Conservation (phyloP, 2,888 invertebrate species). For the Macrophya annulata region DNA sequence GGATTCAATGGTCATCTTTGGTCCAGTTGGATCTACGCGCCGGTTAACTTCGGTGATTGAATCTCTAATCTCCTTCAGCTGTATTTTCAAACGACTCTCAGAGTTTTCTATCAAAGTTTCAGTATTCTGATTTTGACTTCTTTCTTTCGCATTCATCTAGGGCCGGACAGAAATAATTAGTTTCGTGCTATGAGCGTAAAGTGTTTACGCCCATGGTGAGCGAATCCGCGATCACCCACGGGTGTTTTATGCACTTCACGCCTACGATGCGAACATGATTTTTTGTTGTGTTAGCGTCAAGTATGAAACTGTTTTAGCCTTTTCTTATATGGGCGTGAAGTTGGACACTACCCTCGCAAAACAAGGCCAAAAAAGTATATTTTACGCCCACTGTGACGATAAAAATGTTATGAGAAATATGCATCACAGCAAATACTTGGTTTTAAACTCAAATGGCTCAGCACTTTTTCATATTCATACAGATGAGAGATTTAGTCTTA, state of each 20-base stretch:
- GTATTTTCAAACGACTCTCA: slow-evolving; percentile 79
- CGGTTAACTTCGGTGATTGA: slow-evolving; percentile 78
- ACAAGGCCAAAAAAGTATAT: too few relatives aligned
- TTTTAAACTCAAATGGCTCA: neutral
- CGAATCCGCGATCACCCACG: too few relatives aligned
- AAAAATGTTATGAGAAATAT: neutral
- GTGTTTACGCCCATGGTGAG: too few relatives aligned
- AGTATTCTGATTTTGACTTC: slow-evolving; percentile 84
- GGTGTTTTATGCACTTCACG: too few relatives aligned
- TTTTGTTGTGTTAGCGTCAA: too few relatives aligned
- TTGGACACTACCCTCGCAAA: too few relatives aligned
- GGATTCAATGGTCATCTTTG: neutral
- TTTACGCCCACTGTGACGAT: too few relatives aligned
- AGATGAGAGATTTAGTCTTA: slow-evolving; percentile 61
- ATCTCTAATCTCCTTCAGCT: slow-evolving; percentile 78
- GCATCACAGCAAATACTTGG: slow-evolving; percentile 3
- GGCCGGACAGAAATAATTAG: neutral
- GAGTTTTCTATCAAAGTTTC: slow-evolving; percentile 82
- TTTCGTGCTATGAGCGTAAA: too few relatives aligned
- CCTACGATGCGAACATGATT: too few relatives aligned
- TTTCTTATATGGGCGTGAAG: too few relatives aligned
- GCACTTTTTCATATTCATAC: neutral
- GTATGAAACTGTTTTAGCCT: too few relatives aligned
- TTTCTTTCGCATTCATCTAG: slow-evolving; percentile 86
- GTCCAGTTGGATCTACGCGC: slow-evolving; percentile 60